These are phyloP conservation scores for Hipparchia sbordonii DNA, from an alignment of 2,888 invertebrate species.

Conservation along the genomic window DNA sequence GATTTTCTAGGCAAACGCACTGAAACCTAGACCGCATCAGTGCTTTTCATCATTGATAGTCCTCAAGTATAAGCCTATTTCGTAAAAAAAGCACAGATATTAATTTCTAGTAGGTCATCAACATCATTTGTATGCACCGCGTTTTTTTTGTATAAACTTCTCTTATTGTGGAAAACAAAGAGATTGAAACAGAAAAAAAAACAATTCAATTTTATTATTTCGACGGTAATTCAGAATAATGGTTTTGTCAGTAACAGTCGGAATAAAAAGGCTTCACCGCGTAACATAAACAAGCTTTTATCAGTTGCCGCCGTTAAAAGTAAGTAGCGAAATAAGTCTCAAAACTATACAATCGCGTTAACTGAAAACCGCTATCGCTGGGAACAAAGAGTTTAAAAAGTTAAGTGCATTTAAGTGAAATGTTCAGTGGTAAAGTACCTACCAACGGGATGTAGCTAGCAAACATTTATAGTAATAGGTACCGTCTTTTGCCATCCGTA, in stretches of 20 bases:
- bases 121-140: no score
- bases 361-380: constrained; percentile 10
- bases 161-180: neutral
- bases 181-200: neutral
- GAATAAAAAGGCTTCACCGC: constrained; percentile 20
- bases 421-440: neutral
- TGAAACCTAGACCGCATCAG: no score
- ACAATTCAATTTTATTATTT: constrained; percentile 9
- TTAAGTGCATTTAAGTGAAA: neutral
- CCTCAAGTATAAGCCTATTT: no score
- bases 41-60: no score
- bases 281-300: constrained; percentile 24
- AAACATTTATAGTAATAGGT: neutral
- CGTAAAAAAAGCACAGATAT: no score
- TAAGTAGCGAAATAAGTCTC: constrained; percentile 17
- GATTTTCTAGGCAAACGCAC: no score
- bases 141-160: neutral
- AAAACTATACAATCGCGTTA: constrained; percentile 15
- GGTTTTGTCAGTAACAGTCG: constrained; percentile 15
- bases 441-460: neutral
- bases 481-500: no score
- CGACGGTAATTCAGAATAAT: constrained; percentile 10
- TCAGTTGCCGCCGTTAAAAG: constrained; percentile 19
- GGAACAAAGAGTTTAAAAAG: constrained; percentile 6
- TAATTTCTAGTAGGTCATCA: no score